Evolutionary conservation across 2,888 invertebrate genomes (phyloP), one percentile per base, ranked within the genome.

Genomic region (Pyrochroa serraticornis): DNA sequence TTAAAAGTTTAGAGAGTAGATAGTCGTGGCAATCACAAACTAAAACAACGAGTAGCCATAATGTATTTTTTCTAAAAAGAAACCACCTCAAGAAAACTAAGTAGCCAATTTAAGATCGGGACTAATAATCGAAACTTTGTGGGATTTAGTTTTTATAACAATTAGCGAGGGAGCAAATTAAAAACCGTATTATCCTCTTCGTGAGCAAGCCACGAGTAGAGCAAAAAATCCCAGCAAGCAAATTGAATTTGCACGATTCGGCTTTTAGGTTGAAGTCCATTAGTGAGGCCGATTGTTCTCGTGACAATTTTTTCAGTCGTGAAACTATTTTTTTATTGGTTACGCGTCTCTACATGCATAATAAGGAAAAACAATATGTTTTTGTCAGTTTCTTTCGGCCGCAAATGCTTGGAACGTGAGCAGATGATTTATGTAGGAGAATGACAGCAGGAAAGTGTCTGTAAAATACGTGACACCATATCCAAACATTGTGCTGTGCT

Each of bases 401-500:
- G 43, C 57, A 51, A 57, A 57, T 57, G 57, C 39, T 50, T 45
- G 45, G 41, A 51, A 57, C 57, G 57, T 57, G 57, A 57, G 57
- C 41, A 51, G 57, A 57, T 57, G 57, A 57, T 57, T 57, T 57
- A 57, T 57, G 57, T 57, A 51, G 51, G 46, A 37, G 57, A 57
- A 57, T 57, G 57, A 57, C 51, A 57, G 57, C 57, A 57, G 57
- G 57, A 57, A 57, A 57, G 57, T 57, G 57, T 57, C 57, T 57
- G 57, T 57, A 57, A 57, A 57, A 57, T 57, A 57, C 57, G 57
- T 57, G 57, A 57, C 51, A 46, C 57, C 57, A 57, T 57, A 57
- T 57, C 57, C 57, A 57, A 57, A 57, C 57, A 57, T 57, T 57
- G 57, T 57, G 57, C 57, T 45, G 46, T 57, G 57, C 57, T 57